Conservation (phyloP, 2,888 invertebrate genomes). For the Candidula unifasciata region DNA sequence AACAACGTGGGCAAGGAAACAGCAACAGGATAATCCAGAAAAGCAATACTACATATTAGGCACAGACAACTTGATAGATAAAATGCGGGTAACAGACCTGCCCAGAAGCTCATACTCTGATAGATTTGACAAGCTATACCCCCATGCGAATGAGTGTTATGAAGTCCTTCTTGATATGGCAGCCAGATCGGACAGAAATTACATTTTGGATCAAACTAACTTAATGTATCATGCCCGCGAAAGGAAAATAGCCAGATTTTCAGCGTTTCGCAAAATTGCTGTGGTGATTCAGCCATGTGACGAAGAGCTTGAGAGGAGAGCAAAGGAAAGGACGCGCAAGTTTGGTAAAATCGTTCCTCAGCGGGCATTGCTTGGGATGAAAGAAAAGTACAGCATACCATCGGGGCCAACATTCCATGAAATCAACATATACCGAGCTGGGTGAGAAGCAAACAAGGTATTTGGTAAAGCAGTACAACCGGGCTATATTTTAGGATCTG, state of each 20-base stretch:
- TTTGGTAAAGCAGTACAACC: constrained; percentile 84
- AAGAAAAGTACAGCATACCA: constrained; percentile 91
- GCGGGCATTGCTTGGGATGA: constrained; percentile 93
- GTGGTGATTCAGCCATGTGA: constrained; percentile 92
- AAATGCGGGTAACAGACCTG: constrained; percentile 94
- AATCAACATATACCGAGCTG: constrained; percentile 87
- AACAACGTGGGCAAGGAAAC: constrained; percentile 90
- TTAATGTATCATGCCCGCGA: constrained; percentile 95
- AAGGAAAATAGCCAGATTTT: constrained; percentile 95
- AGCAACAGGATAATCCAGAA: constrained; percentile 84
- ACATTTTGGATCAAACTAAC: constrained; percentile 97
- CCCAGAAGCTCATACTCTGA: constrained; percentile 87
- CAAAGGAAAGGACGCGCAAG: constrained; percentile 86
- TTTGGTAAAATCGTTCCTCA: constrained; percentile 90
- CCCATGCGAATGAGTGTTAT: constrained; percentile 89
- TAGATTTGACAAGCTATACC: constrained; percentile 90
- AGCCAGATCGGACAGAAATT: constrained; percentile 85
- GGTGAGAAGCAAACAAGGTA: constrained; percentile 82
- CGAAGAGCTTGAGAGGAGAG: constrained; percentile 89
- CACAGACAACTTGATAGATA: constrained; percentile 88
- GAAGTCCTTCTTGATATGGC: constrained; percentile 87
- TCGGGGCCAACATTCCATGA: constrained; percentile 87
- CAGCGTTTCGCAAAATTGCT: constrained; percentile 91
- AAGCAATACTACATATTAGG: constrained; percentile 91
- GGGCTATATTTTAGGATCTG: neutral